These are phyloP conservation scores for Heterohyrax brucei DNA, from an alignment of 2,797 vertebrate genomes.

Conservation along the genomic window DNA sequence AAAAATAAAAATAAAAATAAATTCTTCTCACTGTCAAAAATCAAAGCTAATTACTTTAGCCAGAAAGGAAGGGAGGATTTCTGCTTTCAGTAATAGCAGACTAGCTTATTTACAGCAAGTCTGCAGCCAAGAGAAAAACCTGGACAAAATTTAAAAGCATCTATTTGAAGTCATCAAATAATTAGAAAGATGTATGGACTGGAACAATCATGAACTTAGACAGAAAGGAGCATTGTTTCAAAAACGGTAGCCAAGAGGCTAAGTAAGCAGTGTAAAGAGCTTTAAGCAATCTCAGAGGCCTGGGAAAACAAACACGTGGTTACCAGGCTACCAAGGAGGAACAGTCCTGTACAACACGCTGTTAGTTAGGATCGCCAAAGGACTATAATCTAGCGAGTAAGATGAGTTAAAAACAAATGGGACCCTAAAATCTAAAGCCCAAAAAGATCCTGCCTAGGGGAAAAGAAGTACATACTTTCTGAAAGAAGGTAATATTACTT, in stretches of 20 bases:
- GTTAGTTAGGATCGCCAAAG: conserved; percentile 6
- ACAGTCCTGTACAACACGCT: neutral
- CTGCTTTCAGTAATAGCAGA: neutral
- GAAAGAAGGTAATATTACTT: conserved; percentile 50
- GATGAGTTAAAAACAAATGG: conserved; percentile 13
- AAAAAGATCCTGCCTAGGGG: neutral
- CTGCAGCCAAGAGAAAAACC: neutral
- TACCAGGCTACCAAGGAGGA: neutral
- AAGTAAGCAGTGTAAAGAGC: neutral
- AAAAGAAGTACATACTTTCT: conserved; percentile 53
- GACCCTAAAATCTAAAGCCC: neutral
- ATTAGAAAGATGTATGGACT: neutral
- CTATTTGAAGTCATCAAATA: neutral
- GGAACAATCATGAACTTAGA: conserved; percentile 13
- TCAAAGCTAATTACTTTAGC: conserved; percentile 15
- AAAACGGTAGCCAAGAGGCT: neutral
- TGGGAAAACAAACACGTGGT: neutral
- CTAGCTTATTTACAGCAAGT: conserved; percentile 11
- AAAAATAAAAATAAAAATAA: no score
- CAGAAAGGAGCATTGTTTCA: conserved; percentile 6
- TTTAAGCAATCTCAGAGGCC: neutral
- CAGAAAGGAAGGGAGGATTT: conserved; percentile 35
- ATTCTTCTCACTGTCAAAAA: neutral
- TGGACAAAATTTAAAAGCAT: neutral
- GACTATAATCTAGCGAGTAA: neutral